Percentiles rank a stretch among this genome's conserved stretches.
These are phyloP conservation scores for Maniola jurtina DNA, from an alignment of 1,140 invertebrate genomes.

Conservation along the genomic window DNA sequence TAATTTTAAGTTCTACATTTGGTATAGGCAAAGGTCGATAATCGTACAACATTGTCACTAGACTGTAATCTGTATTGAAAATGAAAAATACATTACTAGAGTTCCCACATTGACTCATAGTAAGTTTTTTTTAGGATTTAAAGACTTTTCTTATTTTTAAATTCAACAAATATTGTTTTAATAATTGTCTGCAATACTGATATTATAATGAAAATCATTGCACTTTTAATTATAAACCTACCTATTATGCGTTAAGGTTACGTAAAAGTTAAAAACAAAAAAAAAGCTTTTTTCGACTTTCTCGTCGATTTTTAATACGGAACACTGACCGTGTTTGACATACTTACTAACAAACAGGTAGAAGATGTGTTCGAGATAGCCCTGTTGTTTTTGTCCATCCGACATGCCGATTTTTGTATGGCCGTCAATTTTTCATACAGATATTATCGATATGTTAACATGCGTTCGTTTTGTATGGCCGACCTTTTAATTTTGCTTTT, in stretches of 20 bases:
- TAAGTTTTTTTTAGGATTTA: too few species aligned
- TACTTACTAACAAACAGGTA: constrained; percentile 47
- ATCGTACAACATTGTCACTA: too few species aligned
- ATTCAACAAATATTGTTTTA: too few species aligned
- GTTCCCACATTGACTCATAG: too few species aligned
- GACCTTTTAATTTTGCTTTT: constrained; percentile 11
- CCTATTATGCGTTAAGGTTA: not conserved
- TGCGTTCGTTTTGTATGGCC: constrained; percentile 46
- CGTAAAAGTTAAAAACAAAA: not conserved
- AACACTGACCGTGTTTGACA: constrained; percentile 29
- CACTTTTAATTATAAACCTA: too few species aligned
- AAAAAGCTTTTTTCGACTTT: not conserved
- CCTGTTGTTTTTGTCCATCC: constrained; percentile 38
- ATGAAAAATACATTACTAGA: too few species aligned
- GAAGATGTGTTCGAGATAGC: constrained; percentile 43
- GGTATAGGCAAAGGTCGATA: too few species aligned
- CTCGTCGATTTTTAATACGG: not conserved
- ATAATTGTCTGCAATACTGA: too few species aligned
- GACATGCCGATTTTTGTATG: constrained; percentile 58
- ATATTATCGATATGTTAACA: constrained; percentile 53
- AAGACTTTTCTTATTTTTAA: too few species aligned
- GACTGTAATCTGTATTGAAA: too few species aligned
- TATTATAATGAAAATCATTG: too few species aligned
- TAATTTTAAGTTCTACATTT: too few species aligned
- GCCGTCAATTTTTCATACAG: constrained; percentile 59